Percentiles rank a stretch among this genome's conserved stretches.
phyloP scores from a whole-genome alignment of 2,113 vertebrate species.

The Mesitornis unicolor region DNA sequence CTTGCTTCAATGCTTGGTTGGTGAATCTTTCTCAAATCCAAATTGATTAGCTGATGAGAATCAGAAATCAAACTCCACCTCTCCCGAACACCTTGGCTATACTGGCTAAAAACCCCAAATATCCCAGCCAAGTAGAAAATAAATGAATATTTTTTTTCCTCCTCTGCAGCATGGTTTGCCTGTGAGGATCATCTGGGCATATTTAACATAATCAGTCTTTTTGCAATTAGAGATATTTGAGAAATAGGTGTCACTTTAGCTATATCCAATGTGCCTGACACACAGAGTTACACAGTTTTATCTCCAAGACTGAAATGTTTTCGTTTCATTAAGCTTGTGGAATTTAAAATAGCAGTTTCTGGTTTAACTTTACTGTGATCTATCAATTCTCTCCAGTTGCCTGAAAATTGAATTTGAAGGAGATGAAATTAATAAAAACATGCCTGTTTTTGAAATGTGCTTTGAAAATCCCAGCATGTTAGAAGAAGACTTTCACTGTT shows the following conservation, averaged over 20 bases:
- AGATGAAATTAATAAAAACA: not conserved
- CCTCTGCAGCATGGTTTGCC: not conserved
- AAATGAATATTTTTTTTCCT: not conserved
- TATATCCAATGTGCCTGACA: not conserved
- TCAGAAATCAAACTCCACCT: not conserved
- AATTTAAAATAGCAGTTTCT: not conserved
- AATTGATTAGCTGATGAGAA: not conserved
- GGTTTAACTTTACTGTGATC: not conserved
- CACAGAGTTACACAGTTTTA: not conserved
- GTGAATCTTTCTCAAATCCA: not conserved
- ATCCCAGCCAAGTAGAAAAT: fast-evolving
- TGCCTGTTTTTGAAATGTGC: not conserved
- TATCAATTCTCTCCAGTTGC: not conserved
- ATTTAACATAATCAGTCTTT: not conserved
- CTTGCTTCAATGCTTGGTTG: not conserved
- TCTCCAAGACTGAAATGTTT: not conserved
- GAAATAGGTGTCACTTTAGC: not conserved
- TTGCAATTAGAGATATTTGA: not conserved
- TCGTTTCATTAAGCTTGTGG: not conserved
- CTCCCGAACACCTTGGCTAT: not conserved
- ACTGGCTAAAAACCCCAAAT: not conserved
- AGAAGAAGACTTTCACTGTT: not conserved
- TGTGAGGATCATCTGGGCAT: not conserved
- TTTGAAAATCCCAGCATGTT: not conserved
- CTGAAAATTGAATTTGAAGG: not conserved